Evolutionary conservation across 2,888 invertebrate genomes (phyloP), one percentile per base, ranked within the genome.

Genomic region (Clusia tigrina): DNA sequence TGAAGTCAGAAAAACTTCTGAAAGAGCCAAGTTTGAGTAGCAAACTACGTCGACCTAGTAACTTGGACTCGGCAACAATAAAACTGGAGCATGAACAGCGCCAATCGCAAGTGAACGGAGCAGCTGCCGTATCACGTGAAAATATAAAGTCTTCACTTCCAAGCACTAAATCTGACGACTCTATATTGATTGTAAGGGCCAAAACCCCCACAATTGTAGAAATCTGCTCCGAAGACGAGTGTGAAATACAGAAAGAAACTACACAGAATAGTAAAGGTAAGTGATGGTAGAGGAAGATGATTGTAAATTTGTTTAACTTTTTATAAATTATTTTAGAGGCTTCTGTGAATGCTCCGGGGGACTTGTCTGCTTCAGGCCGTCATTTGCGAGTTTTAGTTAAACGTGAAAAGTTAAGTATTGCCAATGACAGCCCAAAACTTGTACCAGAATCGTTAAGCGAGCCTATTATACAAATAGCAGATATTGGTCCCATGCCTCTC

Each of bases 41-140:
- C 0, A 83, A 83, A 62, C 3, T 82, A 56, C 74, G 83, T 2
- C 76, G 77, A 1, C 81, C 81, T 1, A 73, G 71, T 25, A 56
- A 52, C 12, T 58, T 60, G 0, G 72, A 74, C 0, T 24, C 38
- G 22, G 60, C 73, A 2, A 73, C 70, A 48, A 58, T 81, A 1
- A 81, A 81, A 60, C 54, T 77, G 32, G 82, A 82, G 52, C 72
- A 71, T 20, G 81, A 81, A 51, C 73, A 78, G 17, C 74, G 82
- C 1, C 55, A 62, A 1, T 81, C 82, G 0, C 79, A 81, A 54
- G 60, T 68, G 32, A 65, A 58, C 12, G 60, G 64, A 24, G 26
- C 24, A 17, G n/a, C 54, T 2, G 25, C 46, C 5, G 48, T 56
- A 5, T 52, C 54, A 2, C 55, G 48, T 12, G 24, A 52, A 22